Evolutionary conservation across 2,113 vertebrate genomes (phyloP).

Genomic region (Oreocharis arfaki): DNA sequence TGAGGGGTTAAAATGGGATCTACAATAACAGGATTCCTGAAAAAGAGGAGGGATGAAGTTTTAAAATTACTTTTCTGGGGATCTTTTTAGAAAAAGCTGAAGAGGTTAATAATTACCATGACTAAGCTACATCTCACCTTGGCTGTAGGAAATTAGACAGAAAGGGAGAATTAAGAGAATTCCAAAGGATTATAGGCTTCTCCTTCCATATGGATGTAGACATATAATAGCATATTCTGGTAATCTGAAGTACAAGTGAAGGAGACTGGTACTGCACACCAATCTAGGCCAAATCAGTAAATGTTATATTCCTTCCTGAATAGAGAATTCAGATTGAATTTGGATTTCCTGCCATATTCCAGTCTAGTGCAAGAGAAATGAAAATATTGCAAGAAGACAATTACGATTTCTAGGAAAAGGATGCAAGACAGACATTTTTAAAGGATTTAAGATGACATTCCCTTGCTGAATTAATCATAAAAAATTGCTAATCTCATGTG

Average conservation of each 20-base stretch:
- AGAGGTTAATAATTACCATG: neutral
- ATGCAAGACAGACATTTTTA: neutral
- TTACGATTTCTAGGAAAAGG: neutral
- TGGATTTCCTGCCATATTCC: neutral
- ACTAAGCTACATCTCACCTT: neutral
- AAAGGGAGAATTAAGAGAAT: neutral
- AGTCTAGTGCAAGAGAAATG: neutral
- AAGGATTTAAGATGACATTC: slow-evolving; percentile 3
- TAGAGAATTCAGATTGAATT: neutral
- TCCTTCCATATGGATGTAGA: neutral
- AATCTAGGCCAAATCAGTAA: neutral
- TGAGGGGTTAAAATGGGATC: neutral
- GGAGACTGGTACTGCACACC: neutral
- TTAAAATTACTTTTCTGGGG: neutral
- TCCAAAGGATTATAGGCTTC: neutral
- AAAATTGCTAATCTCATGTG: slow-evolving; percentile 5
- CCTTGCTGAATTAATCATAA: slow-evolving; percentile 5
- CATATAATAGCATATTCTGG: neutral
- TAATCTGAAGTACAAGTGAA: neutral
- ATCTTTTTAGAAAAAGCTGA: neutral
- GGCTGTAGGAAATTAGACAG: neutral
- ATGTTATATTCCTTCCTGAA: neutral
- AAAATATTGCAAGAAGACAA: neutral
- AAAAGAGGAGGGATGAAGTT: neutral
- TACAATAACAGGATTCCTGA: neutral